Evolutionary conservation across 2,113 vertebrate genomes (phyloP).

Genomic region (Rynchops niger): DNA sequence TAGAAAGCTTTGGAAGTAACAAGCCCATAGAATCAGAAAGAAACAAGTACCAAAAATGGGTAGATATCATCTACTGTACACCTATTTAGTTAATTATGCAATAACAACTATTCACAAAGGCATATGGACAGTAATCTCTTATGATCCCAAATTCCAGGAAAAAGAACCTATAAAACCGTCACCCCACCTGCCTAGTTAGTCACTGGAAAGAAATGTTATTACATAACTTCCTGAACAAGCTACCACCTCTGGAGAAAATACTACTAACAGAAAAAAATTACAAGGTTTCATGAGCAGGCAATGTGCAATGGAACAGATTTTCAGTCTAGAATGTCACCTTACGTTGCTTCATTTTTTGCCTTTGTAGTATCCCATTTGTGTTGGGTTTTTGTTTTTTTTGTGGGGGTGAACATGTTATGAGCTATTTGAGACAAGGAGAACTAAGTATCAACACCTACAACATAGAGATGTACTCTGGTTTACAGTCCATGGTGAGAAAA

Average conservation of each 20-base stretch:
- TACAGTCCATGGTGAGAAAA: neutral
- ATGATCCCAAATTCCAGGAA: neutral
- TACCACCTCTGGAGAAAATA: neutral
- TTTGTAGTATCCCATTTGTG: neutral
- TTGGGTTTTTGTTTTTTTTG: neutral
- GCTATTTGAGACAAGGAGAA: neutral
- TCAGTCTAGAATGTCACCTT: neutral
- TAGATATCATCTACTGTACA: neutral
- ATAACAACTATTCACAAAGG: neutral
- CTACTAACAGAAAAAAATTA: neutral
- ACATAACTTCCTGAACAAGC: neutral
- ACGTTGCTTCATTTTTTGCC: neutral
- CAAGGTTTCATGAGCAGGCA: neutral
- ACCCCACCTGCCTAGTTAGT: neutral
- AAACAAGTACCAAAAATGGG: neutral
- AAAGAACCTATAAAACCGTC: neutral
- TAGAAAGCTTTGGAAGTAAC: neutral
- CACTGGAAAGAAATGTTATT: neutral
- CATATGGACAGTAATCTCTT: neutral
- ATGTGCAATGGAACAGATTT: neutral
- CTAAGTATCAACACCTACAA: neutral
- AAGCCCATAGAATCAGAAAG: neutral
- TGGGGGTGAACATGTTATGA: fast-evolving
- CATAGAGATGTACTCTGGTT: neutral
- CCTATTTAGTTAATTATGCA: neutral